These are phyloP conservation scores for Brachyalestes nurse DNA, from an alignment of 2,797 vertebrate species.

Conservation along the genomic window DNA sequence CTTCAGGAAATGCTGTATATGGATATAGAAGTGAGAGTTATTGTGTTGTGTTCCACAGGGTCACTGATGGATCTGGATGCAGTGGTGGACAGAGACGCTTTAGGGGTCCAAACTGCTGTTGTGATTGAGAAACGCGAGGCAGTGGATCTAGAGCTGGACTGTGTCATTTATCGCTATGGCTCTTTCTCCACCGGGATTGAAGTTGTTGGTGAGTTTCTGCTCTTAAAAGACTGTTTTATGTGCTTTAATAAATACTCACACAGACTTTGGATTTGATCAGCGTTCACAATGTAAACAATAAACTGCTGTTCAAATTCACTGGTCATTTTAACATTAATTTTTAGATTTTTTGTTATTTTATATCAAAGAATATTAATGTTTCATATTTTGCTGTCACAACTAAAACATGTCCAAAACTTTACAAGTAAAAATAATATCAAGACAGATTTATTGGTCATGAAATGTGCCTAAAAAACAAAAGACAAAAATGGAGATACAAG, in stretches of 20 bases:
- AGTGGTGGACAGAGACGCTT: constrained; percentile 46
- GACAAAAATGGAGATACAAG: too few species aligned
- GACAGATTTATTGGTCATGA: too few species aligned
- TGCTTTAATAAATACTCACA: neutral
- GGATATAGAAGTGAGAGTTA: neutral
- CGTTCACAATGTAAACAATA: too few species aligned
- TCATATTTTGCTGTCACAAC: too few species aligned
- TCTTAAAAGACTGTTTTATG: neutral
- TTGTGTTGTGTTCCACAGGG: neutral
- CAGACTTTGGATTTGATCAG: neutral
- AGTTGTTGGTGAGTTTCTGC: constrained; percentile 83
- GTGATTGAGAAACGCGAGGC: constrained; percentile 78
- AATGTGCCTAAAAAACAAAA: too few species aligned
- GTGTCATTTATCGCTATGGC: constrained; percentile 91
- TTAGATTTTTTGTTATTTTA: too few species aligned
- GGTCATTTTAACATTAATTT: too few species aligned
- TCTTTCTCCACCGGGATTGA: constrained; percentile 86
- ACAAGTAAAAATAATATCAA: too few species aligned
- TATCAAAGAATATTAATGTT: too few species aligned
- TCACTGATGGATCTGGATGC: constrained; percentile 1
- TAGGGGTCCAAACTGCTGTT: constrained; percentile 56
- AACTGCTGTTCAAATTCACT: neutral
- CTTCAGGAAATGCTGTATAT: neutral
- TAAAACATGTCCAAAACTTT: too few species aligned
- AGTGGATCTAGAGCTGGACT: constrained; percentile 66